Evolutionary conservation across 2,888 invertebrate genomes (phyloP), one percentile per base, ranked within the genome.

Genomic region (Tenthredo notha): DNA sequence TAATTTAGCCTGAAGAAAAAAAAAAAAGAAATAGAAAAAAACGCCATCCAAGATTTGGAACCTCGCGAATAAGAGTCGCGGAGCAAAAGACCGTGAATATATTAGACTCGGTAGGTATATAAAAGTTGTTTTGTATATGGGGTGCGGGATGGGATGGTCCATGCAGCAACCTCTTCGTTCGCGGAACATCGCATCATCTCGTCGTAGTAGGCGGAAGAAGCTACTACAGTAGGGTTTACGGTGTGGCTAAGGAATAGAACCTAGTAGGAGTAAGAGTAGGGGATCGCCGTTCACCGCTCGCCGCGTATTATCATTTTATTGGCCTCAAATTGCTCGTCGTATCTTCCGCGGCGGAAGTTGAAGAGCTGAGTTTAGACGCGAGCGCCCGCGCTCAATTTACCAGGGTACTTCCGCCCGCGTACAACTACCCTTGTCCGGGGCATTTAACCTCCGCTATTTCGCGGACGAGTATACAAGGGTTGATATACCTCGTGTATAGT

Each of bases 251-350:
- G 37, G 70, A 70, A 37, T 33, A 70, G 70, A 70, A n/a, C n/a
- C 37, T 25, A 58, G n/a, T 58, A 58, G 58, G 72, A 40, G 21
- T 37, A 18, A 9, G 40, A 18, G 40, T 12, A 9, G 72, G 43
- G 12, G 43, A 18, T n/a, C 40, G 72, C 43, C 72, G 40, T 43
- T 74, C 25, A 21, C 72, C 72, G 40, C 70, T 74, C 33, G 67
- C 43, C 54, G 47, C 90, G 92, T 94, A 94, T 94, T 94, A 93
- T 93, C 94, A 94, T 94, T 94, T 94, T 94, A 94, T 94, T 93
- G 94, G 93, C 94, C 94, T 93, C 94, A 94, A 94, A 94, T 94
- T 94, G 94, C 94, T 94, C 94, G 94, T 94, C 88, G 75, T 77
- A 85, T 84, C 84, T 74, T 72, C 61, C 78, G 40, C 70, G 75